phyloP scores from a whole-genome alignment of 1,140 invertebrate genomes.

The Cecropterus lyciades region DNA sequence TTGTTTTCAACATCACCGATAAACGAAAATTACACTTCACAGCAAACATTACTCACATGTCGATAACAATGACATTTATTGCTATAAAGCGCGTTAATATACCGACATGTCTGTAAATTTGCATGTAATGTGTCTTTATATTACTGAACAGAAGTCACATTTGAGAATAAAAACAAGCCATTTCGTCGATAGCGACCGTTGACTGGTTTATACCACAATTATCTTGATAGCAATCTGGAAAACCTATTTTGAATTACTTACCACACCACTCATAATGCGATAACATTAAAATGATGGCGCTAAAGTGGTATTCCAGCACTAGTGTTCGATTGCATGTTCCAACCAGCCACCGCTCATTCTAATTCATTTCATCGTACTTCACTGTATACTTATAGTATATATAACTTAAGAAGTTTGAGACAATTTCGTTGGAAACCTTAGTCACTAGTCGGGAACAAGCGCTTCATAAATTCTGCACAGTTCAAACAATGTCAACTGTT shows the following conservation, averaged over 20 bases:
- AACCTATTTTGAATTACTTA: background rate
- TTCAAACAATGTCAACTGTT: slow-evolving; percentile 54
- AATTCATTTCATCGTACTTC: background rate
- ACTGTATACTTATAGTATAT: slow-evolving; percentile 6
- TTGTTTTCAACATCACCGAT: slow-evolving; percentile 15
- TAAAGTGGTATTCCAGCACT: background rate
- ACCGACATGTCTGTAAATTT: slow-evolving; percentile 2
- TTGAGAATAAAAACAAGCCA: slow-evolving; percentile 2
- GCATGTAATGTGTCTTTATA: slow-evolving; percentile 3
- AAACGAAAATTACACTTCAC: background rate
- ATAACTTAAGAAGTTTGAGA: background rate
- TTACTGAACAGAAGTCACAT: background rate
- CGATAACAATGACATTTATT: slow-evolving; percentile 26
- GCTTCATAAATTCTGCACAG: slow-evolving; percentile 17
- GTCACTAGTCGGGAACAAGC: slow-evolving; percentile 6
- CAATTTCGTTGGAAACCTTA: background rate
- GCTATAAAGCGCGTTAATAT: slow-evolving; percentile 27
- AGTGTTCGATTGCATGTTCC: background rate
- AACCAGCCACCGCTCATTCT: background rate
- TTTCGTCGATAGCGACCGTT: slow-evolving; percentile 14
- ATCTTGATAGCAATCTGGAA: background rate
- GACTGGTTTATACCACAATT: slow-evolving; percentile 6
- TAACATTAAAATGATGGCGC: slow-evolving; percentile 8
- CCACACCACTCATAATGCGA: background rate
- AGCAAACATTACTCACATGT: slow-evolving; percentile 19